Evolutionary conservation across 2,888 invertebrate species (phyloP), one percentile per base, ranked within the genome.

Genomic region (Notodonta ziczac): DNA sequence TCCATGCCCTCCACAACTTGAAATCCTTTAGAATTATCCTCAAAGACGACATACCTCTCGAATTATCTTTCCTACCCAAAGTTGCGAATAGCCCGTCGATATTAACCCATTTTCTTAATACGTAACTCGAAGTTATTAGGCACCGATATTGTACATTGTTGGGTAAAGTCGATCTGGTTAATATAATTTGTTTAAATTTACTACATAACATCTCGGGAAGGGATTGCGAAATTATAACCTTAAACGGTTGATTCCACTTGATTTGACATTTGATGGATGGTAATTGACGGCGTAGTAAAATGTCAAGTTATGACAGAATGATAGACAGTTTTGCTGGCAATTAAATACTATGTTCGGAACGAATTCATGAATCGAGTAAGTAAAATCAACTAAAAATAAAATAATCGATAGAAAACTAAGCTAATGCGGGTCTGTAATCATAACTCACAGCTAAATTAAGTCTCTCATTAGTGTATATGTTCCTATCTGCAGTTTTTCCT

Each of bases 151-250:
- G 76, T 40, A 74, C 73, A 70, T 78, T 78, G 59, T 75, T 72
- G 58, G 78, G 72, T 57, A 78, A 53, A 54, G 71, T 66, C 44
- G 80, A 70, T 73, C 77, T 84, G 14, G 74, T 71, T 52, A 78
- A 67, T 74, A 82, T 61, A 81, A 86, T 81, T 79, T 84, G 79
- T 73, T 76, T 84, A 69, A 84, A 77, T 84, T 79, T 84, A 74
- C 83, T 84, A 78, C 82, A 81, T 87, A 87, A 82, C 87, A 88
- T 89, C 72, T 82, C 84, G 77, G 74, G 74, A 2, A 77, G 70
- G 62, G 76, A 82, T 87, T 87, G 80, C 84, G 81, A 88, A 86
- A 88, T 83, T 80, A 78, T 88, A 89, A 89, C 88, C 88, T 88
- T 73, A 73, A 79, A 78, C 13, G 9, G 42, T 35, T 7, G n/a